These are phyloP conservation scores for Silurus asotus DNA, from an alignment of 2,113 vertebrate genomes.

Conservation along the genomic window DNA sequence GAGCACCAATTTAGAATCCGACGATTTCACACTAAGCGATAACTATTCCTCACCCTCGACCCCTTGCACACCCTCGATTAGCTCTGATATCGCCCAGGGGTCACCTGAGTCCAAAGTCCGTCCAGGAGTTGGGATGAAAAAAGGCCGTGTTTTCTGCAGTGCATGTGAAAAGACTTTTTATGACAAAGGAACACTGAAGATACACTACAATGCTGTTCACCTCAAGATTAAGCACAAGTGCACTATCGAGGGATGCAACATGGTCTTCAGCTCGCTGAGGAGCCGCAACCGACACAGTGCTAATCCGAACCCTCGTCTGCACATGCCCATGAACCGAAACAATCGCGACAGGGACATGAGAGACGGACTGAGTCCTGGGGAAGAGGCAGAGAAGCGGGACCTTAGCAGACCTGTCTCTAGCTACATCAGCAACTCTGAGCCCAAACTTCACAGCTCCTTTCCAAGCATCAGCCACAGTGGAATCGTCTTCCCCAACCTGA, in stretches of 20 bases:
- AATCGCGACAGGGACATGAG: conserved; percentile 92
- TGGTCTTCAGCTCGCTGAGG: conserved; percentile 95
- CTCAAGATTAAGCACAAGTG: conserved; percentile 98
- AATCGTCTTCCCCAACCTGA: conserved; percentile 91
- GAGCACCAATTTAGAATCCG: conserved; percentile 77
- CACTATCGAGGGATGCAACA: conserved; percentile 96
- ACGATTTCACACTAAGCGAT: conserved; percentile 81
- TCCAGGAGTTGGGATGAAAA: conserved; percentile 77
- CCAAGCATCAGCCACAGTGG: conserved; percentile 81
- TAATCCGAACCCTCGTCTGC: conserved; percentile 95
- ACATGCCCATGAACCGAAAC: conserved; percentile 98
- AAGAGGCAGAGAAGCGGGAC: conserved; percentile 74
- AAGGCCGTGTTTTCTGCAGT: conserved; percentile 92
- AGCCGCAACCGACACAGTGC: conserved; percentile 97
- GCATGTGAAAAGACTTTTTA: conserved; percentile 99
- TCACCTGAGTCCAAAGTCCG: conserved; percentile 83
- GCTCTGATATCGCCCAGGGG: conserved; percentile 79
- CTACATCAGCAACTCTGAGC: conserved; percentile 79
- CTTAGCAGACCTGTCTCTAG: conserved; percentile 76
- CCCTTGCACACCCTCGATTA: conserved; percentile 76
- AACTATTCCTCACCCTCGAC: conserved; percentile 77
- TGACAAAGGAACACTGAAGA: conserved; percentile 97
- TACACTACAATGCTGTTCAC: conserved; percentile 98
- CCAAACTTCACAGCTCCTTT: conserved; percentile 76
- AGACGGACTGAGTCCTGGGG: conserved; percentile 69